Evolutionary conservation across 2,797 vertebrate species (phyloP).

Genomic region (Vultur gryphus): DNA sequence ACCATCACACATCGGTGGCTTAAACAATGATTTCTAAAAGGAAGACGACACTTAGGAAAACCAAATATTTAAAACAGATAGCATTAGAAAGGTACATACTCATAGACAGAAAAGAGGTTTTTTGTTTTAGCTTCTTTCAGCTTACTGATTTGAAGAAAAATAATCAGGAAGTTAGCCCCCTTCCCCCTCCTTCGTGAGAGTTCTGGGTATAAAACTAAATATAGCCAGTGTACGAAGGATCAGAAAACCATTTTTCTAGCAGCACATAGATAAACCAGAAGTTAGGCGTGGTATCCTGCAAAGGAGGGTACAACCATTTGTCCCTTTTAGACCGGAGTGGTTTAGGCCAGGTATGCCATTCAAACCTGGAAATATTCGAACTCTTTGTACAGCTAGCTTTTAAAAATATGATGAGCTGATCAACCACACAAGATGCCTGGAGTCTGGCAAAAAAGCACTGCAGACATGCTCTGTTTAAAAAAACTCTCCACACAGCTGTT

Average conservation of each 20-base stretch:
- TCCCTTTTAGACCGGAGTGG: neutral
- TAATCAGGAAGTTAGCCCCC: neutral
- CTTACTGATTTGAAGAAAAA: neutral
- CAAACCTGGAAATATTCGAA: neutral
- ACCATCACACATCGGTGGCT: accelerated
- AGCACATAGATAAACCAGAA: neutral
- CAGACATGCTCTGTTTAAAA: neutral
- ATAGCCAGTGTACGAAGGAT: neutral
- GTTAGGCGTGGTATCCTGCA: neutral
- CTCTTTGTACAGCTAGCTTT: neutral
- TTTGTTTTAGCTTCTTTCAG: neutral
- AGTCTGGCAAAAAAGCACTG: neutral
- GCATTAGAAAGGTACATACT: neutral
- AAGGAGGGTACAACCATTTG: neutral
- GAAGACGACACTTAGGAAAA: neutral
- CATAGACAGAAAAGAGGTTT: neutral
- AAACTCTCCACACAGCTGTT: neutral
- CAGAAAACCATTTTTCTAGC: slow-evolving; percentile 54
- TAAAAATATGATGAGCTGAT: neutral
- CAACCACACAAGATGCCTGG: neutral
- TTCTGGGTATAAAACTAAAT: slow-evolving; percentile 34
- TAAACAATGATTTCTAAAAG: neutral
- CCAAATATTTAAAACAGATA: neutral
- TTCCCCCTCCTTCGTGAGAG: neutral
- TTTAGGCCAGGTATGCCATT: neutral